A percentile compares a stretch with the other conserved stretches of the same genome.
Evolutionary conservation across 2,113 vertebrate genomes (phyloP).

Genomic region (Periophthalmus modestus): DNA sequence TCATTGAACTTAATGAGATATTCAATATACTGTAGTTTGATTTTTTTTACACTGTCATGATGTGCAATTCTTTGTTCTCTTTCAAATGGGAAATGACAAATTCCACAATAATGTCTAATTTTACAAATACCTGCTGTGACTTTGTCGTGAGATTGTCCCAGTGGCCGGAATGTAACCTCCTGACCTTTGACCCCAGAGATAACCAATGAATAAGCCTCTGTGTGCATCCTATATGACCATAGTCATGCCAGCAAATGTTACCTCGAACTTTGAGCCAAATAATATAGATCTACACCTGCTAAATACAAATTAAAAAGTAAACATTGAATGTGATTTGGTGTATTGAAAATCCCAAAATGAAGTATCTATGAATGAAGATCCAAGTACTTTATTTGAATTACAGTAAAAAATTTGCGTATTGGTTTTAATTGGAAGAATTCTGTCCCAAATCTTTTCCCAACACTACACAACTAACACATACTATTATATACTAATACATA

Average conservation of each 20-base stretch:
- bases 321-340: background rate
- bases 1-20: slow-evolving; percentile 24
- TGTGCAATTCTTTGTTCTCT: background rate
- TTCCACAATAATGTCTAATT: background rate
- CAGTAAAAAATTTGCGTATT: background rate
- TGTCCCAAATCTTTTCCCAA: too few species aligned
- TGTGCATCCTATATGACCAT: slow-evolving; percentile 14
- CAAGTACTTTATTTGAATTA: background rate
- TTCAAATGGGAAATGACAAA: background rate
- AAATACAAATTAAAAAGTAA: background rate
- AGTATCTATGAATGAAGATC: too few species aligned
- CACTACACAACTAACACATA: too few species aligned
- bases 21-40: too few species aligned
- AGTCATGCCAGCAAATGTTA: background rate
- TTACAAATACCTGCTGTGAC: slow-evolving; percentile 11
- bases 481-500: too few species aligned
- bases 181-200: slow-evolving; percentile 62
- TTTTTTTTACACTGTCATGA: background rate
- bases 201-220: slow-evolving; percentile 50
- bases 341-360: background rate
- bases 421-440: too few species aligned
- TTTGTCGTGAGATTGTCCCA: slow-evolving; percentile 41
- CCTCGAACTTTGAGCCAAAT: background rate
- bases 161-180: slow-evolving; percentile 71
- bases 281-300: background rate